Evolutionary conservation across 2,888 invertebrate species (phyloP).

Genomic region (Troides aeacus): DNA sequence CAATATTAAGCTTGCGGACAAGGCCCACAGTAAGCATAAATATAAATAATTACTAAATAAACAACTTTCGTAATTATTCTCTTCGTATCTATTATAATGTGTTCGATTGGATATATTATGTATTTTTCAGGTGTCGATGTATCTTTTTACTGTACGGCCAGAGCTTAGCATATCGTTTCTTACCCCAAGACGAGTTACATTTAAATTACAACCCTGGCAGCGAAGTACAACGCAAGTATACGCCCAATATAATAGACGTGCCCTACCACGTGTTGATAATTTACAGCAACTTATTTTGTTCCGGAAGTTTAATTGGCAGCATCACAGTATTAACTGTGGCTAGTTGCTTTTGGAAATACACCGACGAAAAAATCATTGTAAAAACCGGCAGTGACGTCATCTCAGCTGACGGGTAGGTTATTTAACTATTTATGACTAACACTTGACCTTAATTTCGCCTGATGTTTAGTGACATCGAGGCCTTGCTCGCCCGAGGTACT

Average conservation of each 20-base stretch:
- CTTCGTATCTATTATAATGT: not conserved
- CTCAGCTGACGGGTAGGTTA: slow-evolving; percentile 46
- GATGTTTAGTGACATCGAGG: no score
- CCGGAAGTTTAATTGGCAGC: slow-evolving; percentile 58
- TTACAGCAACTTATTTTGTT: slow-evolving; percentile 55
- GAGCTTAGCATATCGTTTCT: slow-evolving; percentile 29
- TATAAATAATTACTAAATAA: not conserved
- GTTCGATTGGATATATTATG: not conserved
- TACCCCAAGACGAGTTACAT: slow-evolving; percentile 30
- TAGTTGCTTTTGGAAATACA: slow-evolving; percentile 49
- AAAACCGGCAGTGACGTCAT: slow-evolving; percentile 55
- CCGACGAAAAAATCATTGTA: slow-evolving; percentile 41
- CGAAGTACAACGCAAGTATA: slow-evolving; percentile 15
- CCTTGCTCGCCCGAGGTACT: no score
- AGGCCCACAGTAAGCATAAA: no score
- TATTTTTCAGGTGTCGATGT: slow-evolving; percentile 8
- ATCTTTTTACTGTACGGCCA: slow-evolving; percentile 24
- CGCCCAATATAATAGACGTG: slow-evolving; percentile 36
- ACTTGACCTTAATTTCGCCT: no score
- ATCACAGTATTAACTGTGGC: slow-evolving; percentile 58
- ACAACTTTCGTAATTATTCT: not conserved
- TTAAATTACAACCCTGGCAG: slow-evolving; percentile 14
- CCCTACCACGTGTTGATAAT: slow-evolving; percentile 60
- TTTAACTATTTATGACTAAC: not conserved
- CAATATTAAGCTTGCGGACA: no score